Evolutionary conservation across 2,113 vertebrate genomes (phyloP).

Genomic region (Baryphthengus martii): DNA sequence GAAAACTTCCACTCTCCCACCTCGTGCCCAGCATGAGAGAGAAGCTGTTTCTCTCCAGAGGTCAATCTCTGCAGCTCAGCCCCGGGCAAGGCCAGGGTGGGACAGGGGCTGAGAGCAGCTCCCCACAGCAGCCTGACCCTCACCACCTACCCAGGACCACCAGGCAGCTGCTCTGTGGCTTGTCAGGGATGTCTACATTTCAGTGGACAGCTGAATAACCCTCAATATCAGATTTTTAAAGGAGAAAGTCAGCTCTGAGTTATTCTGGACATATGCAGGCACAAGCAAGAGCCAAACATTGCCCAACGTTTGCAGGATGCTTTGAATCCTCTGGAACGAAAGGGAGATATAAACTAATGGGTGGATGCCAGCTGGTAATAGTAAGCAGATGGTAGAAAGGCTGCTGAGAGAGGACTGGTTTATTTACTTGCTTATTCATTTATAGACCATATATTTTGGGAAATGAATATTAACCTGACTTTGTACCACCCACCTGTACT

Average conservation of each 20-base stretch:
- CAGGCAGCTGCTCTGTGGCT: background rate
- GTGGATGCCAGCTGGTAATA: constrained; percentile 36
- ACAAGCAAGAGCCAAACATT: background rate
- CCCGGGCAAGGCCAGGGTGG: background rate
- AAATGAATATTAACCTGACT: background rate
- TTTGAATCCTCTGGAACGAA: background rate
- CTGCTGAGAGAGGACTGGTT: constrained; percentile 14
- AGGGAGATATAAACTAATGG: background rate
- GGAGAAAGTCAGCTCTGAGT: background rate
- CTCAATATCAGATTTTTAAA: background rate
- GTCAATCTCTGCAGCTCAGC: background rate
- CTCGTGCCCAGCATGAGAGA: accelerated
- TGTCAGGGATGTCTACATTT: background rate
- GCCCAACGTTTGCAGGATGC: background rate
- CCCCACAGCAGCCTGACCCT: background rate
- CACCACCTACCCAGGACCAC: accelerated
- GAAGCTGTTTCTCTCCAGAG: background rate
- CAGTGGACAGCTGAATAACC: background rate
- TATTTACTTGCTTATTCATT: constrained; percentile 50
- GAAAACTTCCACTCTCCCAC: accelerated
- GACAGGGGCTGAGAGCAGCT: background rate
- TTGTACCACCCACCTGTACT: background rate
- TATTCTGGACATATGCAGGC: background rate
- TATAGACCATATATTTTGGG: background rate
- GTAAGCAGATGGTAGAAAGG: constrained; percentile 53